phyloP scores from a whole-genome alignment of 2,888 invertebrate genomes.

The Caenorhabditis sulstoni region DNA sequence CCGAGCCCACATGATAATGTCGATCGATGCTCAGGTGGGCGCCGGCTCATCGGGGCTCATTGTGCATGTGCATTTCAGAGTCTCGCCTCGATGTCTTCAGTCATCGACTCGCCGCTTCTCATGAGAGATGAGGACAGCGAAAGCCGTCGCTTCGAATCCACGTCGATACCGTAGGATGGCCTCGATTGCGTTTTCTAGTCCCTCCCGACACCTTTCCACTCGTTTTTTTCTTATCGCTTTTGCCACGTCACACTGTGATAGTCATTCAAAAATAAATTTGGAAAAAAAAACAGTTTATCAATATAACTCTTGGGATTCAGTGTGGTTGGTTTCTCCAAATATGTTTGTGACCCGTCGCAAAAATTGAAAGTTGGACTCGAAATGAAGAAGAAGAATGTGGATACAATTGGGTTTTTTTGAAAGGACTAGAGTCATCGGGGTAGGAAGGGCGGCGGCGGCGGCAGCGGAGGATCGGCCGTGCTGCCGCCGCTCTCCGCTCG shows the following conservation, averaged over 20 bases:
- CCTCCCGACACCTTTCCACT: not conserved
- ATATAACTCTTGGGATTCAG: too few relatives aligned
- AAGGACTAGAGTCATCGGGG: conserved; percentile 23
- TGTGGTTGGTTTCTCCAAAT: too few relatives aligned
- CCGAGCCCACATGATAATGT: conserved; percentile 58
- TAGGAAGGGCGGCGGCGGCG: conserved; percentile 38
- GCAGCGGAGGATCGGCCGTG: conserved; percentile 35
- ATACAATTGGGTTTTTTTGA: conserved; percentile 11
- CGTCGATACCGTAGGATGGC: conserved; percentile 37
- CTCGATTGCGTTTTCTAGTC: too few relatives aligned
- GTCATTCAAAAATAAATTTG: conserved; percentile 12
- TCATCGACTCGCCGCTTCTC: conserved; percentile 50
- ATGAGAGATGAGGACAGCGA: conserved; percentile 14
- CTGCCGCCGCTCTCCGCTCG: conserved; percentile 52
- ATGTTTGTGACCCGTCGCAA: conserved; percentile 23
- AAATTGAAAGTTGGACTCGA: conserved; percentile 59
- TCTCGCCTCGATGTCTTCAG: conserved; percentile 49
- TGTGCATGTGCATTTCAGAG: conserved; percentile 26
- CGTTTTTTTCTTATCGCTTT: not conserved
- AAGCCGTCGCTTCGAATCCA: conserved; percentile 30
- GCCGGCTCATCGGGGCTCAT: not conserved
- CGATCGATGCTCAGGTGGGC: conserved; percentile 65
- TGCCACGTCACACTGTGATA: conserved; percentile 23
- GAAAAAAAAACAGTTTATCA: too few relatives aligned
- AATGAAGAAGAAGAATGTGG: conserved; percentile 42